phyloP scores from a whole-genome alignment of 1,140 invertebrate species.

The Drosophila malerkotliana region DNA sequence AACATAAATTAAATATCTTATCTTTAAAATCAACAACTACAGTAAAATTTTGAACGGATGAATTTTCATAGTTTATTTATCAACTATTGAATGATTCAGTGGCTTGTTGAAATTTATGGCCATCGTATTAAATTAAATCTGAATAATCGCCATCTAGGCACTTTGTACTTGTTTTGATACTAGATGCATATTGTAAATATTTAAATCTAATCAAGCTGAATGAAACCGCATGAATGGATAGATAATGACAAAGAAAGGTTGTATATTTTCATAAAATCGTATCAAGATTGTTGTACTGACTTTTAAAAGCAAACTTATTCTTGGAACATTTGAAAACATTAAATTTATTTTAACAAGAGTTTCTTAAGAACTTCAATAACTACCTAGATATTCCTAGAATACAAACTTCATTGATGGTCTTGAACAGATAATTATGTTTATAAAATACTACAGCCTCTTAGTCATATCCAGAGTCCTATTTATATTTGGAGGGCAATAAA shows the following conservation, averaged over 20 bases:
- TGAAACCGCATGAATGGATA: conserved; percentile 1
- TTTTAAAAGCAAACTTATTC: background rate
- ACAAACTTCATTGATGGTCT: no score
- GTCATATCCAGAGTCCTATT: no score
- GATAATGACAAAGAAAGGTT: conserved; percentile 7
- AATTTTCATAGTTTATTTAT: background rate
- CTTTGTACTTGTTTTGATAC: conserved; percentile 14
- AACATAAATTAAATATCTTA: background rate
- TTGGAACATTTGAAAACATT: no score
- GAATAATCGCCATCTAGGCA: conserved; percentile 3
- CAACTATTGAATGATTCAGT: no score
- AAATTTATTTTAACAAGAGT: no score
- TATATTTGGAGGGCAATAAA: no score
- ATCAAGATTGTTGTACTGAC: background rate
- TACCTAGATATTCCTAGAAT: no score
- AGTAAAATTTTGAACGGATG: background rate
- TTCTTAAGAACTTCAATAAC: no score
- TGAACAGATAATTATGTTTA: no score
- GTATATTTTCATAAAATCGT: conserved; percentile 3
- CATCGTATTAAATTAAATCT: conserved; percentile 11
- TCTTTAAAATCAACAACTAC: background rate
- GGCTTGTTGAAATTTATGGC: conserved; percentile 7
- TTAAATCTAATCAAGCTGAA: conserved; percentile 24
- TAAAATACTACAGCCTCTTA: no score
- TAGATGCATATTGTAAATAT: conserved; percentile 22